Evolutionary conservation across 2,113 vertebrate genomes (phyloP).

Genomic region (Salminus brasiliensis): DNA sequence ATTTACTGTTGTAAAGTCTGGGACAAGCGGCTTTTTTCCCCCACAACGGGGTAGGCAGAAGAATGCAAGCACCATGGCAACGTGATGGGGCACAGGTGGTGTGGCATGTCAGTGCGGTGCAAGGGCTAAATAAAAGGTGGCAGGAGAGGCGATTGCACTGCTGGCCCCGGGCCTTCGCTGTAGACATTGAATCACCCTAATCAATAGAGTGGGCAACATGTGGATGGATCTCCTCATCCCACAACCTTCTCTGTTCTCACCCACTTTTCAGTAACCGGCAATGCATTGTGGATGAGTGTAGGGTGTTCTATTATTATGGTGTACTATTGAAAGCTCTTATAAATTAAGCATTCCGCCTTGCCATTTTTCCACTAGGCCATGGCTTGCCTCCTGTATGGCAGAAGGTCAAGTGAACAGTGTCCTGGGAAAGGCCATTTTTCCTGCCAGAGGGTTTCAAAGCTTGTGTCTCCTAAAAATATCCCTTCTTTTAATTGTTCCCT

Average conservation of each 20-base stretch:
- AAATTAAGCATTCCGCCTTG: not conserved
- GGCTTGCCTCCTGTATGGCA: not conserved
- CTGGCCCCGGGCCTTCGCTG: constrained; percentile 12
- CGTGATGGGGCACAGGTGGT: constrained; percentile 39
- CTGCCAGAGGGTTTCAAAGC: constrained; percentile 6
- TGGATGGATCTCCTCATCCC: not conserved
- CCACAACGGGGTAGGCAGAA: not conserved
- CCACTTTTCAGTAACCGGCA: not conserved
- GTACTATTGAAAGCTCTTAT: no score
- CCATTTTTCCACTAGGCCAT: constrained; percentile 5
- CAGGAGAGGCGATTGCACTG: constrained; percentile 34
- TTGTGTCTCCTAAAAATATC: constrained; percentile 19
- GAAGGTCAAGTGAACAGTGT: constrained; percentile 9
- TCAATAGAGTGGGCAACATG: constrained; percentile 18
- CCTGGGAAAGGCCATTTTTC: constrained; percentile 13
- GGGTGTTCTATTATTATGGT: not conserved
- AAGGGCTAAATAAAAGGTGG: constrained; percentile 41
- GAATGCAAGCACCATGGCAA: constrained; percentile 21
- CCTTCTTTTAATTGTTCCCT: not conserved
- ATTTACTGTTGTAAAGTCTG: not conserved
- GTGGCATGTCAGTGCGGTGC: constrained; percentile 2
- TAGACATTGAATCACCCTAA: constrained; percentile 37
- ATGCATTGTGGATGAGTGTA: not conserved
- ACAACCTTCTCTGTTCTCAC: not conserved
- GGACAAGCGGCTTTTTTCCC: constrained; percentile 1